Conservation (phyloP, 2,113 vertebrate genomes). For the Otis tarda region DNA sequence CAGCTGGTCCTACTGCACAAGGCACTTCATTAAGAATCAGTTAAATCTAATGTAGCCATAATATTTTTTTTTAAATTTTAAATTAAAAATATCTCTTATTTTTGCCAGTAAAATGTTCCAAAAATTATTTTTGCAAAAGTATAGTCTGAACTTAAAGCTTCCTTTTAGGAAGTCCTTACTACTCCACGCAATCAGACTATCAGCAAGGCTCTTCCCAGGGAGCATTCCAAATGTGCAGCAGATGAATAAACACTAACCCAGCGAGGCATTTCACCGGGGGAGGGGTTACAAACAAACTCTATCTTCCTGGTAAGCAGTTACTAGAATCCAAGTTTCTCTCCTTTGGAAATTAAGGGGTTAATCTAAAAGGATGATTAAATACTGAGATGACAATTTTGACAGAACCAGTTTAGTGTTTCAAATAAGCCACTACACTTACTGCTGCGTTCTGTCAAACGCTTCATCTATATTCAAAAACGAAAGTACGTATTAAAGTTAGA, state of each 20-base stretch:
- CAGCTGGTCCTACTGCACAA: not conserved
- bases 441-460: not conserved
- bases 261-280: not conserved
- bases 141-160: not conserved
- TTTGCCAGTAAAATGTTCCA: not conserved
- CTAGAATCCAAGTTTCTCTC: not conserved
- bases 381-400: not conserved
- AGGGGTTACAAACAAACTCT: not conserved
- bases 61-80: rapidly evolving
- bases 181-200: not conserved
- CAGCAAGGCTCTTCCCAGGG: not conserved
- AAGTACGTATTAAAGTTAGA: not conserved
- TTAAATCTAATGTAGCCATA: not conserved
- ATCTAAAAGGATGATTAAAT: not conserved
- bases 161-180: not conserved
- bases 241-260: not conserved
- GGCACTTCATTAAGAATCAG: not conserved
- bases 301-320: not conserved
- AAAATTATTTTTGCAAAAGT: not conserved
- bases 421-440: not conserved
- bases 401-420: not conserved
- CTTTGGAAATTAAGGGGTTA: not conserved
- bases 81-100: rapidly evolving
- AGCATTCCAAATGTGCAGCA: not conserved
- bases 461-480: not conserved